Base-by-base conservation (phyloP, 2,797 vertebrate genomes). In the Crocodylus rhombifer region DNA sequence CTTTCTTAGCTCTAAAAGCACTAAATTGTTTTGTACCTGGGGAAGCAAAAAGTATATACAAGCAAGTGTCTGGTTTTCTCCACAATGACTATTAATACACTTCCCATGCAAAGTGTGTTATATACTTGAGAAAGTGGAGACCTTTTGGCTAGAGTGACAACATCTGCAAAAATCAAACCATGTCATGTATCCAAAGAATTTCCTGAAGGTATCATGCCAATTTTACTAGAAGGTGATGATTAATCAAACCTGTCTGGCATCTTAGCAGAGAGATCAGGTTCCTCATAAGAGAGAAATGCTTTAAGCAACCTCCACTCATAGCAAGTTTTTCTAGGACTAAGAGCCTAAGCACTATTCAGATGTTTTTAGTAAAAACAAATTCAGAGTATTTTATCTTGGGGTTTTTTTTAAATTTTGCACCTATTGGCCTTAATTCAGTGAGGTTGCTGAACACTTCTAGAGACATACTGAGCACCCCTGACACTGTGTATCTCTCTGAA, bases 1-100 rank as follows among this genome's bases (percentile, higher is more conserved):
- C 89, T 96, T 97, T 95, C 88, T 88, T 94, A 60, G 88, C 95
- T 97, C 96, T 96, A 94, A 97, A 98, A 97, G 96, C 93, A 97
- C 74, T 63, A 86, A 79, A 80, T 82, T 92, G 33, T 62, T 92
- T 93, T 92, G 76, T 56, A 64, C 75, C 89, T 93, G 91, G 73
- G 86, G 91, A 95, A 51, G 42, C 42, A 51, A 92, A 93, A 93
- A 78, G 96, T 95, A 51, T 94, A 77, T 26, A 84, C 94, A 76
- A 92, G 74, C 85, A 86, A 92, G 69, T 4, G 0, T 89, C 64
- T 92, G 88, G 80, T 90, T 96, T 96, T 97, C 89, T 83, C 81
- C 89, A 78, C 91, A 67, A 92, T 92, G 90, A 83, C 82, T 75
- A 79, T 92, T 92, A 94, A 64, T 90, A 88, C 86, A 58, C 80